These are phyloP conservation scores for Apis florea DNA, from an alignment of 1,140 invertebrate genomes.

Conservation along the genomic window DNA sequence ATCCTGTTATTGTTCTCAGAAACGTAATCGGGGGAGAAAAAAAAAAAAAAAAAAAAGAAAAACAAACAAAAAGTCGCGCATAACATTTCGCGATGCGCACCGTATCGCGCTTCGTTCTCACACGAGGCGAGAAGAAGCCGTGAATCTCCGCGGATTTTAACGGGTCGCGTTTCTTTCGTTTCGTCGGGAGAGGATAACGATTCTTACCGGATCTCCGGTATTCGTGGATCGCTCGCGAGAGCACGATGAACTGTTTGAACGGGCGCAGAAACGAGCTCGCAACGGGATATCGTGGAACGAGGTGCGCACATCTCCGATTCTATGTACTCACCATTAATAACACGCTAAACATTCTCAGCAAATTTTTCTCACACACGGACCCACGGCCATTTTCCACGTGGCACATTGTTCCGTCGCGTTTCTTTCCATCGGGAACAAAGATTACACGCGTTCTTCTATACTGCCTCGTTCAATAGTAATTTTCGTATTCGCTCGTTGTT, in stretches of 20 bases:
- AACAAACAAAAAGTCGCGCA: not conserved
- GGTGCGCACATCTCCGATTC: slow-evolving; percentile 27
- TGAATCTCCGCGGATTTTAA: slow-evolving; percentile 50
- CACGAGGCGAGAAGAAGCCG: not conserved
- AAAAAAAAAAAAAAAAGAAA: no score
- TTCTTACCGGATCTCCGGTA: slow-evolving; percentile 53
- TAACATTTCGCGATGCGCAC: not conserved
- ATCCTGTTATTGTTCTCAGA: no score
- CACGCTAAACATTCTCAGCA: slow-evolving; percentile 59
- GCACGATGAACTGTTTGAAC: slow-evolving; percentile 36
- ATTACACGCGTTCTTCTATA: not conserved
- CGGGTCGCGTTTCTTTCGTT: slow-evolving; percentile 40
- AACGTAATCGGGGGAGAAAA: no score
- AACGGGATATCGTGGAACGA: slow-evolving; percentile 33
- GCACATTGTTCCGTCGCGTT: slow-evolving; percentile 55
- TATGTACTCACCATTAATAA: slow-evolving; percentile 47
- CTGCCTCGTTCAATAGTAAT: not conserved
- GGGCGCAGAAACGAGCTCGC: slow-evolving; percentile 34
- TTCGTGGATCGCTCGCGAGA: slow-evolving; percentile 27
- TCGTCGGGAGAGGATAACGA: slow-evolving; percentile 55
- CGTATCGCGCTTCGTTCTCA: not conserved
- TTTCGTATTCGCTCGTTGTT: not conserved
- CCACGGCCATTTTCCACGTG: slow-evolving; percentile 65
- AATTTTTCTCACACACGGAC: slow-evolving; percentile 67
- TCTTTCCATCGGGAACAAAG: not conserved